Conservation (phyloP, 2,113 vertebrate species). For the Irena cyanogastra region DNA sequence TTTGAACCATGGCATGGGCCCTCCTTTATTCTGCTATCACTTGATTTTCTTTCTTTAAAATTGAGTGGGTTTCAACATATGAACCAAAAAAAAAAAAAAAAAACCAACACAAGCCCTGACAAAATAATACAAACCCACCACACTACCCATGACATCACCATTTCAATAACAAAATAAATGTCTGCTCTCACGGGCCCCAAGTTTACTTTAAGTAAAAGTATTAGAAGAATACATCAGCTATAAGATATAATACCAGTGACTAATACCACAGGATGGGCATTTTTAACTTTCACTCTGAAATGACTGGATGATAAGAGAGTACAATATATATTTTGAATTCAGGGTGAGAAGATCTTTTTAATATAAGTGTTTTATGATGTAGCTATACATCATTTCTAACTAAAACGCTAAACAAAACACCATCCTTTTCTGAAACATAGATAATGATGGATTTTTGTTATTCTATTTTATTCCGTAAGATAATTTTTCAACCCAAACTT, state of each 20-base stretch:
- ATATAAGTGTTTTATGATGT: slow-evolving; percentile 77
- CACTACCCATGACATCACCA: not conserved
- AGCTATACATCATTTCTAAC: slow-evolving; percentile 75
- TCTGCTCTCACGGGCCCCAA: slow-evolving; percentile 22
- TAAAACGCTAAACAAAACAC: slow-evolving; percentile 75
- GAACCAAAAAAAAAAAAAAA: not conserved
- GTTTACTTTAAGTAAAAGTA: slow-evolving; percentile 76
- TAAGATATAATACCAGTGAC: slow-evolving; percentile 66
- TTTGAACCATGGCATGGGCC: not conserved
- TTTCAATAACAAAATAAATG: slow-evolving; percentile 70
- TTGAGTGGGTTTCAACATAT: not conserved
- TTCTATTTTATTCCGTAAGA: slow-evolving; percentile 50
- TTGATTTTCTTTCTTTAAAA: not conserved
- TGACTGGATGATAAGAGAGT: slow-evolving; percentile 76
- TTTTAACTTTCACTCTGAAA: slow-evolving; percentile 77
- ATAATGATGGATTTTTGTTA: slow-evolving; percentile 72
- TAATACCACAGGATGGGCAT: slow-evolving; percentile 69
- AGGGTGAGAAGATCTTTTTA: slow-evolving; percentile 74
- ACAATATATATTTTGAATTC: slow-evolving; percentile 77
- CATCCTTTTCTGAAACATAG: slow-evolving; percentile 53
- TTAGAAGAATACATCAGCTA: slow-evolving; percentile 76
- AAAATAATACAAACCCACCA: not conserved
- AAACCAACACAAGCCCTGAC: not conserved
- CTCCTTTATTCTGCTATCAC: not conserved
- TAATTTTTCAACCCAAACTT: slow-evolving; percentile 76